Percentiles rank a stretch among this genome's conserved stretches.
Evolutionary conservation across 2,797 vertebrate genomes (phyloP).

Genomic region (Molothrus aeneus): DNA sequence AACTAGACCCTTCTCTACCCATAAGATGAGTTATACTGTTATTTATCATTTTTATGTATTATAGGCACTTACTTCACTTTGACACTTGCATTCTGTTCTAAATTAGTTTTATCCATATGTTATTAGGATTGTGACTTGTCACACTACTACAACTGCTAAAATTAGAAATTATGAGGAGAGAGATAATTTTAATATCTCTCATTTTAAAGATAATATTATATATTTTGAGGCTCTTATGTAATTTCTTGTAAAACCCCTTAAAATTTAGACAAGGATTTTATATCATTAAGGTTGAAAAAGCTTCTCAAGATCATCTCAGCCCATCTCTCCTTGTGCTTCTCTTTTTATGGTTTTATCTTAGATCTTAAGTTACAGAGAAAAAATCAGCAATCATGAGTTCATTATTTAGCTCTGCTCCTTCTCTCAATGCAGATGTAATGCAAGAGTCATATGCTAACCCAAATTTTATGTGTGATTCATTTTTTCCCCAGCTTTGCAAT

Average conservation of each 20-base stretch:
- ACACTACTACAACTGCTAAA: not conserved
- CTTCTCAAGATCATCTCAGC: not conserved
- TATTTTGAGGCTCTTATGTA: not conserved
- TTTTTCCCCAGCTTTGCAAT: not conserved
- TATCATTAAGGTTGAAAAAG: not conserved
- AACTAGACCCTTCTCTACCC: not conserved
- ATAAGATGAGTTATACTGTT: not conserved
- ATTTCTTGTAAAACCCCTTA: fast-evolving
- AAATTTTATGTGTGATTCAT: not conserved
- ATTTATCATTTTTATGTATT: conserved; percentile 11
- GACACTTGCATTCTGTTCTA: not conserved
- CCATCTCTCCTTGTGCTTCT: not conserved
- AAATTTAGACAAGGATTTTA: not conserved
- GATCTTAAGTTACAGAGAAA: not conserved
- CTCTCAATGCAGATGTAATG: not conserved
- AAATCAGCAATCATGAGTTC: not conserved
- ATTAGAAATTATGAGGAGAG: not conserved
- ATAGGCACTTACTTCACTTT: not conserved
- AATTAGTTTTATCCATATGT: not conserved
- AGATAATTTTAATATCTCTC: not conserved
- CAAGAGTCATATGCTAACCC: not conserved
- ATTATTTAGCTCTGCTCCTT: not conserved
- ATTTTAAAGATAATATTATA: not conserved
- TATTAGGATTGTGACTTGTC: not conserved
- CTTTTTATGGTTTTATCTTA: not conserved